Base-by-base conservation (phyloP, 2,113 vertebrate genomes). In the Sinocyclocheilus grahami region DNA sequence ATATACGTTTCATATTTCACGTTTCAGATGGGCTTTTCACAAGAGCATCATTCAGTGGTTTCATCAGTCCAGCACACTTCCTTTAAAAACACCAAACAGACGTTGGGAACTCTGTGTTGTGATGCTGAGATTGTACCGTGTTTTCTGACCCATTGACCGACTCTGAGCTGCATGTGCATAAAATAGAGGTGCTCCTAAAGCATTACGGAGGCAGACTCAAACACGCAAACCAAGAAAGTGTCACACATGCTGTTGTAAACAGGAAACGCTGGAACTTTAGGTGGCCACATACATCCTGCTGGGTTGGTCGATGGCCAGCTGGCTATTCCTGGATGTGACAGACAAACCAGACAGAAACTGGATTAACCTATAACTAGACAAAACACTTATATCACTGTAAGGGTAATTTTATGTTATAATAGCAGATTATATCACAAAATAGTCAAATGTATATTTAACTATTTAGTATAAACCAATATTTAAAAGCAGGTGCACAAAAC, bases 201-300 rank as follows among this genome's bases (percentile, higher is more conserved):
- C 42, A 63, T 76, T 76, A 42, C 39, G 27, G 37, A 75, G 67
- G n/a, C 82, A 74, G 46, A 37, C 51, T 86, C 3, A 20, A 51
- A 75, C 82, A 90, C 33, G 33, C 10, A 87, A 91, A 82, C 71
- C 87, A 89, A 88, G 91, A 90, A 93, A 89, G 90, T 89, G 82
- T 85, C 91, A 92, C 91, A 92, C 91, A 92, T 86, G 89, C 91
- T 87, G 84, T 78, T 60, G 91, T 93, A 93, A 95, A 93, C 92
- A 94, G 93, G 92, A 95, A 94, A 90, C 87, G 82, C 90, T 92
- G 91, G 92, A 90, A 90, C 77, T 82, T 92, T 90, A 92, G 91
- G 91, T 89, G 83, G 86, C 91, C 88, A 90, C 89, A 93, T 90
- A 89, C 89, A 82, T 93, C 91, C 87, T 86, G 89, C 71, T 89